These are phyloP conservation scores for Nerophis ophidion DNA, from an alignment of 2,113 vertebrate species.

Conservation along the genomic window DNA sequence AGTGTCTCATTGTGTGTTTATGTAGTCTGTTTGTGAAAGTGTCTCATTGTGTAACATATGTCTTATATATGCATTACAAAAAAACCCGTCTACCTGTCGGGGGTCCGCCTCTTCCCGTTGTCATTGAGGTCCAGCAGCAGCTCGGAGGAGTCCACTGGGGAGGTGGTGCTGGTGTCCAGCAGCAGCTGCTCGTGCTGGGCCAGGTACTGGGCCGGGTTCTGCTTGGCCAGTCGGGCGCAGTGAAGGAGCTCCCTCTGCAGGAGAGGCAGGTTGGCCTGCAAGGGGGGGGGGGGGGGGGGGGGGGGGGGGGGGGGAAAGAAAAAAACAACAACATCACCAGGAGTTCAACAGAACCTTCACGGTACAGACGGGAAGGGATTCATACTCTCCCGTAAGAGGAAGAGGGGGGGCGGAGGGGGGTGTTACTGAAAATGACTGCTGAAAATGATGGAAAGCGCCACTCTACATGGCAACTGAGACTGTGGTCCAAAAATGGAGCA, in stretches of 20 bases:
- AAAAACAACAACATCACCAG: background rate
- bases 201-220: conserved; percentile 94
- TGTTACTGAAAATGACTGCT: too few relatives aligned
- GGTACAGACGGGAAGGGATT: too few relatives aligned
- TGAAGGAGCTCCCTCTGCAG: conserved; percentile 94
- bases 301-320: background rate
- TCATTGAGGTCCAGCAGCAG: conserved; percentile 91
- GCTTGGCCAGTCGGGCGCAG: conserved; percentile 94
- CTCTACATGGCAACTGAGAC: too few relatives aligned
- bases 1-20: too few relatives aligned
- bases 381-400: too few relatives aligned
- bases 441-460: too few relatives aligned
- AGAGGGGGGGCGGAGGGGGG: too few relatives aligned
- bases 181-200: conserved; percentile 96
- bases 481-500: too few relatives aligned
- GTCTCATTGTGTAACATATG: too few relatives aligned
- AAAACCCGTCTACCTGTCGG: conserved; percentile 80
- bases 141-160: conserved; percentile 87
- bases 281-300: too few relatives aligned
- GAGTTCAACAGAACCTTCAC: background rate
- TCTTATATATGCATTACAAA: too few relatives aligned
- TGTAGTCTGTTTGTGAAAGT: too few relatives aligned
- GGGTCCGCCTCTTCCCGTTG: conserved; percentile 88
- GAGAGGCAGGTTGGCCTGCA: conserved; percentile 90
- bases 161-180: conserved; percentile 83